Conservation (phyloP, 2,113 vertebrate genomes). For the Tragelaphus buxtoni region DNA sequence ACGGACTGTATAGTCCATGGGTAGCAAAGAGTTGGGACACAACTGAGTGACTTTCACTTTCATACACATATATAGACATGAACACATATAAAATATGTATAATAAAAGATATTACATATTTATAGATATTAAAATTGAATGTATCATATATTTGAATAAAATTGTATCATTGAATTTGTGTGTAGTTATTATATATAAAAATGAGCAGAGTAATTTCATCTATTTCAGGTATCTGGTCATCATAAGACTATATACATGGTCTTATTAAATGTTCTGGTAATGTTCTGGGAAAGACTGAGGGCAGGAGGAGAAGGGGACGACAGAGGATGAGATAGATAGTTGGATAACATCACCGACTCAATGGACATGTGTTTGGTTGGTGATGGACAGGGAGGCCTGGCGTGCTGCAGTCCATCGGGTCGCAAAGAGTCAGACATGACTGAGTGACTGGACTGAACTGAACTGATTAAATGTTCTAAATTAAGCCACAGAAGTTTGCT, state of each 20-base stretch:
- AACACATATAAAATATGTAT: not conserved
- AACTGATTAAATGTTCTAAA: not conserved
- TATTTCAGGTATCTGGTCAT: not conserved
- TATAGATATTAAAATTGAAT: not conserved
- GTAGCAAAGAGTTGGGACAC: not conserved
- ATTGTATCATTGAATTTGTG: not conserved
- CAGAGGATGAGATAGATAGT: not conserved
- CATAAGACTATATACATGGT: not conserved
- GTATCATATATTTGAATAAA: not conserved
- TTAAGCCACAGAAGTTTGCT: not conserved
- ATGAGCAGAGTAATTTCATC: not conserved
- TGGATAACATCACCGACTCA: not conserved
- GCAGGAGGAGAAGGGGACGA: not conserved
- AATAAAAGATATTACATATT: not conserved
- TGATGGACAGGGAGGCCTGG: not conserved
- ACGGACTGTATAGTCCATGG: not conserved
- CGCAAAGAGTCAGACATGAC: fast-evolving
- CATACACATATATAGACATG: not conserved
- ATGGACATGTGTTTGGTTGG: not conserved
- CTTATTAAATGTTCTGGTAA: not conserved
- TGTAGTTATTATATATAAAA: not conserved
- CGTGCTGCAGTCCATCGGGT: not conserved
- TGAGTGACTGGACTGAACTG: not conserved
- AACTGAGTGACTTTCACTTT: not conserved
- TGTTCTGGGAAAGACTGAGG: not conserved